Evolutionary conservation across 2,888 invertebrate species (phyloP).

Genomic region (Lypha dubia): DNA sequence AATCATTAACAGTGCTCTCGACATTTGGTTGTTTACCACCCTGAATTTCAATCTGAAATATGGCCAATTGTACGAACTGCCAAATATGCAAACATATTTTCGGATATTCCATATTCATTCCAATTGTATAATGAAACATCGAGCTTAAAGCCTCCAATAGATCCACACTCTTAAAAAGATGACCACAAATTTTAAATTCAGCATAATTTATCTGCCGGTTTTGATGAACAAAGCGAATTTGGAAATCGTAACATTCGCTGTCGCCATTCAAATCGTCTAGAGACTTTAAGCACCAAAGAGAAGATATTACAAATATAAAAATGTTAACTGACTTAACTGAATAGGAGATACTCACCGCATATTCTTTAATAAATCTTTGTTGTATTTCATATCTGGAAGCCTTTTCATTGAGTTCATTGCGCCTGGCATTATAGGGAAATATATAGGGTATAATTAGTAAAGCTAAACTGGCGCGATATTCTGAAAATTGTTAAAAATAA

Average conservation of each 20-base stretch:
- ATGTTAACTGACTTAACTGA: neutral
- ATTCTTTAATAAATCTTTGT: constrained; percentile 1
- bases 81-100: constrained; percentile 55
- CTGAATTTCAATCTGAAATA: constrained; percentile 26
- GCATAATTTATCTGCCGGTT: constrained; percentile 22
- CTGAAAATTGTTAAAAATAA: constrained; percentile 24
- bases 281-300: constrained; percentile 6
- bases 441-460: constrained; percentile 55
- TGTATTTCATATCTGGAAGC: constrained; percentile 48
- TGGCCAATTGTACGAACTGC: constrained; percentile 58
- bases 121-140: constrained; percentile 53
- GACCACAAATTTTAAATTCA: constrained; percentile 57
- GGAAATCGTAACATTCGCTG: constrained; percentile 34
- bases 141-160: constrained; percentile 49
- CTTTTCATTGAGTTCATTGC: constrained; percentile 22
- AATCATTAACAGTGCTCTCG: constrained; percentile 61
- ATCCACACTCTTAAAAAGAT: constrained; percentile 43
- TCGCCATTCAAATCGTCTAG: constrained; percentile 48
- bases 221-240: constrained; percentile 55
- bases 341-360: constrained; percentile 35
- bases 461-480: constrained; percentile 55
- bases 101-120: constrained; percentile 51
- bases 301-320: too few species aligned
- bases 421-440: constrained; percentile 43
- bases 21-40: constrained; percentile 41